phyloP scores from a whole-genome alignment of 2,797 vertebrate genomes.

The Danio jaintianensis region DNA sequence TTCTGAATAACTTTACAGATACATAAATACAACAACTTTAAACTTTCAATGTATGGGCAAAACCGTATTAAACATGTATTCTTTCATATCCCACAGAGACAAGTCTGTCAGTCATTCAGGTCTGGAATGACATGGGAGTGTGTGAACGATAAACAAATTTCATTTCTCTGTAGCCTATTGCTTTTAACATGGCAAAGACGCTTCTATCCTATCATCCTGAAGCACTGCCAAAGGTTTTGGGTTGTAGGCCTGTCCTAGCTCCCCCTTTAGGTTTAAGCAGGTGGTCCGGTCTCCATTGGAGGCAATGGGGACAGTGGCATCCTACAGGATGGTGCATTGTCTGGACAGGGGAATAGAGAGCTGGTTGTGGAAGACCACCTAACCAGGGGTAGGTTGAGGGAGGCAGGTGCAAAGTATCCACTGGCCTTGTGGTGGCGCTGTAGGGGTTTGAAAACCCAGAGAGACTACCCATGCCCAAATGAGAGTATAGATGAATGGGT shows the following conservation, averaged over 20 bases:
- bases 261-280: slow-evolving; percentile 68
- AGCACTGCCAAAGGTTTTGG: slow-evolving; percentile 60
- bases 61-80: background rate
- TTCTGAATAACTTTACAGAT: slow-evolving; percentile 11
- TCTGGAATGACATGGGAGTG: background rate
- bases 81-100: background rate
- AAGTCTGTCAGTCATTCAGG: background rate
- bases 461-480: slow-evolving; percentile 61
- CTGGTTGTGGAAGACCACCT: slow-evolving; percentile 60
- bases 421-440: slow-evolving; percentile 59
- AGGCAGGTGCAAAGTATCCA: slow-evolving; percentile 68
- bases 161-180: background rate
- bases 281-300: slow-evolving; percentile 73
- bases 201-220: slow-evolving; percentile 65
- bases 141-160: background rate
- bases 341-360: slow-evolving; percentile 64
- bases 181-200: slow-evolving; percentile 34
- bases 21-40: slow-evolving; percentile 2
- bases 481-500: slow-evolving; percentile 71
- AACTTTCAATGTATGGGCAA: background rate
- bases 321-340: slow-evolving; percentile 68
- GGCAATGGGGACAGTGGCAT: slow-evolving; percentile 71
- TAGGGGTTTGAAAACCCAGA: slow-evolving; percentile 65
- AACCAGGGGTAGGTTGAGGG: slow-evolving; percentile 65
- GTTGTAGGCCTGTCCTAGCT: slow-evolving; percentile 52